Evolutionary conservation across 1,140 invertebrate species (phyloP).

Genomic region (Drosophila yakuba): DNA sequence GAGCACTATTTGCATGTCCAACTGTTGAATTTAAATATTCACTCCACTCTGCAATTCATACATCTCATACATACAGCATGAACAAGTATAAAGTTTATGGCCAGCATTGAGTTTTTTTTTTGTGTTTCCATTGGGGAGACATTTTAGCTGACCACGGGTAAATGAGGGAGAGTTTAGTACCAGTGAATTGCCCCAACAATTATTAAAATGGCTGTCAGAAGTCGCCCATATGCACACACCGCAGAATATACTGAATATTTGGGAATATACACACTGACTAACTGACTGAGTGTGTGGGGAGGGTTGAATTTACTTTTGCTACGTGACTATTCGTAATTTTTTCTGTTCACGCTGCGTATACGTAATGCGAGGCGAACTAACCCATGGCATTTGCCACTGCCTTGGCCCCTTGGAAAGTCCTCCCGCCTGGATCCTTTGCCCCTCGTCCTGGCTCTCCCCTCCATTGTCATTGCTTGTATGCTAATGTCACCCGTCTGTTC

Average conservation of each 20-base stretch:
- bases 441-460: constrained; percentile 11
- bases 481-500: constrained; percentile 34
- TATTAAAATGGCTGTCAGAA: constrained; percentile 73
- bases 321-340: constrained; percentile 73
- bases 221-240: constrained; percentile 44
- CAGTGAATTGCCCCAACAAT: constrained; percentile 71
- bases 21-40: constrained; percentile 35
- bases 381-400: constrained; percentile 42
- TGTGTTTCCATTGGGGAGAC: constrained; percentile 6
- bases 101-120: background rate
- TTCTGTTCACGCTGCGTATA: constrained; percentile 53
- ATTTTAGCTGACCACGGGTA: constrained; percentile 30
- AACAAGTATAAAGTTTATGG: constrained; percentile 28
- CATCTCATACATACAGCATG: background rate
- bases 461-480: constrained; percentile 39
- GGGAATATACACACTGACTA: constrained; percentile 9
- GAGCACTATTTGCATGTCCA: constrained; percentile 26
- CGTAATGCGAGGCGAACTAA: constrained; percentile 41
- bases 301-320: constrained; percentile 65
- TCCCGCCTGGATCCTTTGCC: background rate
- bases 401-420: constrained; percentile 17
- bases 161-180: constrained; percentile 48
- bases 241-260: constrained; percentile 1
- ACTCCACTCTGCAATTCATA: constrained; percentile 22
- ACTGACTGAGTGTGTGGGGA: constrained; percentile 21